Evolutionary conservation across 2,113 vertebrate genomes (phyloP).

Genomic region (Mobula birostris): DNA sequence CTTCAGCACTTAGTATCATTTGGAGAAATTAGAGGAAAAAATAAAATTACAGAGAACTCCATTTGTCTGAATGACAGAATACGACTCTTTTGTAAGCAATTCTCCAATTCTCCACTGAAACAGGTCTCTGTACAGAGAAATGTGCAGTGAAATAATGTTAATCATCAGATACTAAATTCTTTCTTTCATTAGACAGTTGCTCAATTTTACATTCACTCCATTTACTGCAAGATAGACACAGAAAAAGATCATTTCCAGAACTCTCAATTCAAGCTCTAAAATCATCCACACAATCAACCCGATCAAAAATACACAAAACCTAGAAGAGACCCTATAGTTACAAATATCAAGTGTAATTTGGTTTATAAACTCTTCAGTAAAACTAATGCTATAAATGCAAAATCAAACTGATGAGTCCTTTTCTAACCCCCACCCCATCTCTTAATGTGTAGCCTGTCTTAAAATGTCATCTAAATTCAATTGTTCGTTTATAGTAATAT

Average conservation of each 20-base stretch:
- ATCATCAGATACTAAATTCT: background rate
- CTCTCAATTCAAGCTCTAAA: background rate
- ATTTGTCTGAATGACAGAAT: background rate
- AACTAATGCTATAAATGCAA: background rate
- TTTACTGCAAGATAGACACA: background rate
- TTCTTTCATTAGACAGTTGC: background rate
- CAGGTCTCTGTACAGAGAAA: background rate
- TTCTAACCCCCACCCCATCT: background rate
- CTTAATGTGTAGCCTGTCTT: conserved; percentile 60
- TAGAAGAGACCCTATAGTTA: background rate
- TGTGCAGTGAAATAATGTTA: background rate
- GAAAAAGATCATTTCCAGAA: background rate
- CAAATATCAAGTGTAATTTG: background rate
- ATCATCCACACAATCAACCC: background rate
- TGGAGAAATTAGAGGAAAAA: background rate
- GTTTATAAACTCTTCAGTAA: conserved; percentile 14
- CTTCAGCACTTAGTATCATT: background rate
- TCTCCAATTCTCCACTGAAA: background rate
- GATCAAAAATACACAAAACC: background rate
- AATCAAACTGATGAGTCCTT: background rate
- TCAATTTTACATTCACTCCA: background rate
- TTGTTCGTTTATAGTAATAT: conserved; percentile 69
- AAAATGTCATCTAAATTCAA: conserved; percentile 84
- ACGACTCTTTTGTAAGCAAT: background rate
- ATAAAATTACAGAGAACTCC: background rate